Conservation (phyloP, 2,888 invertebrate genomes). For the Patella ulyssiponensis region DNA sequence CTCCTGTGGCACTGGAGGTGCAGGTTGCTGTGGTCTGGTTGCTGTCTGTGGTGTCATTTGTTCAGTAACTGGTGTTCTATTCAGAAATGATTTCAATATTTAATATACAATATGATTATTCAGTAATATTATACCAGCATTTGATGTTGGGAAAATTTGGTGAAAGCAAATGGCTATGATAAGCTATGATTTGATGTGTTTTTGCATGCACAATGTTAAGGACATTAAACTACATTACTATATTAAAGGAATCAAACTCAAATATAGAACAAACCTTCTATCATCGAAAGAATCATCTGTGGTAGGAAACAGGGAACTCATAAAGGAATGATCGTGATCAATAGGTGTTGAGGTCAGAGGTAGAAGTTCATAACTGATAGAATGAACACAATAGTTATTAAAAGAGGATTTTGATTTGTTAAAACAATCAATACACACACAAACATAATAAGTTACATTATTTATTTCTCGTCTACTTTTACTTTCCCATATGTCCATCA, state of each 20-base stretch:
- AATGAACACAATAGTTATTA: constrained; percentile 6
- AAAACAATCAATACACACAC: too few relatives aligned
- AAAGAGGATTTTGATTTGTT: too few relatives aligned
- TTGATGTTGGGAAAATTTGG: too few relatives aligned
- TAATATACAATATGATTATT: neutral
- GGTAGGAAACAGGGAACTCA: constrained; percentile 1
- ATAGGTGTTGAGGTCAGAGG: constrained; percentile 23
- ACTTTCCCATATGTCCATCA: too few relatives aligned
- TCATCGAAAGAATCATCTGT: neutral
- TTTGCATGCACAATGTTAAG: too few relatives aligned
- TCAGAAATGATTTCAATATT: neutral
- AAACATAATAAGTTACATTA: too few relatives aligned
- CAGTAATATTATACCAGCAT: too few relatives aligned
- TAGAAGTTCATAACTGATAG: constrained; percentile 28
- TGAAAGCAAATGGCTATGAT: too few relatives aligned
- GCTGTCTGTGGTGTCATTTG: constrained; percentile 19
- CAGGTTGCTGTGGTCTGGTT: constrained; percentile 29
- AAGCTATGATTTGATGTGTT: too few relatives aligned
- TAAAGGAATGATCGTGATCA: neutral
- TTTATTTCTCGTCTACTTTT: too few relatives aligned
- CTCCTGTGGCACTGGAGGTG: constrained; percentile 33
- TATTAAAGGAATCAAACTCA: too few relatives aligned
- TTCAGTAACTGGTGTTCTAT: constrained; percentile 18
- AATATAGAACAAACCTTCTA: constrained; percentile 1
- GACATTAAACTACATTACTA: too few relatives aligned